Base-by-base conservation (phyloP, 1,140 invertebrate genomes). In the Tachypleus tridentatus region DNA sequence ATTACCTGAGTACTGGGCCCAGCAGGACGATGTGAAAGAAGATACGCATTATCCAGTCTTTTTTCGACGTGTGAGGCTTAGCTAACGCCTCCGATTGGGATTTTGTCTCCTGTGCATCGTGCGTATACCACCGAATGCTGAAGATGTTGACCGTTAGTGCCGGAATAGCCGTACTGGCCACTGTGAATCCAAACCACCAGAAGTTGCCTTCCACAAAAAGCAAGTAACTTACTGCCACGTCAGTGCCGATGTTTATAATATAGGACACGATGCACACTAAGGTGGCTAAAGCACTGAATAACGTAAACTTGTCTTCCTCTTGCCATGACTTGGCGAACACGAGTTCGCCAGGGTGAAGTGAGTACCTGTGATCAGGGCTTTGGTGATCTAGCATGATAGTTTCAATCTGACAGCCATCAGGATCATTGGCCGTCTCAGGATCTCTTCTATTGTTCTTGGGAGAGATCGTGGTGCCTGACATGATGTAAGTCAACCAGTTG, bases 1-100 rank as follows among this genome's bases (percentile, higher is more conserved):
- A 57, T 70, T 64, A 73, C 72, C 72, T 69, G 60, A 68, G 66
- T 48, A 71, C 54, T 60, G 67, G 67, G 60, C 72, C 72, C 47
- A 73, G 52, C 49, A 69, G 68, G n/a, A 71, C 11, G 48, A 72
- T 52, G 59, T 73, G 72, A 57, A 69, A 61, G 47, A 73, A 51
- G 51, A 71, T 61, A 9, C 70, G 56, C 56, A 67, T 48, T 47
- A 64, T 66, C 72, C 71, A 29, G 2, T 29, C 61, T 58, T 57
- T 58, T 61, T 60, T 61, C 7, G 57, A 59, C 58, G 10, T 54
- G 63, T 62, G 11, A 56, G 53, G 51, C 51, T 59, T 10, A 47
- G 58, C 53, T 58, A 54, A 57, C 52, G 50, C n/a, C 65, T 29
- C 29, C 29, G 29, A 29, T 29, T 29, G 50, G 64, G 58, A 5